A percentile compares a stretch with the other conserved stretches of the same genome.
phyloP scores from a whole-genome alignment of 2,888 invertebrate genomes.

The Seladonia tumulorum region DNA sequence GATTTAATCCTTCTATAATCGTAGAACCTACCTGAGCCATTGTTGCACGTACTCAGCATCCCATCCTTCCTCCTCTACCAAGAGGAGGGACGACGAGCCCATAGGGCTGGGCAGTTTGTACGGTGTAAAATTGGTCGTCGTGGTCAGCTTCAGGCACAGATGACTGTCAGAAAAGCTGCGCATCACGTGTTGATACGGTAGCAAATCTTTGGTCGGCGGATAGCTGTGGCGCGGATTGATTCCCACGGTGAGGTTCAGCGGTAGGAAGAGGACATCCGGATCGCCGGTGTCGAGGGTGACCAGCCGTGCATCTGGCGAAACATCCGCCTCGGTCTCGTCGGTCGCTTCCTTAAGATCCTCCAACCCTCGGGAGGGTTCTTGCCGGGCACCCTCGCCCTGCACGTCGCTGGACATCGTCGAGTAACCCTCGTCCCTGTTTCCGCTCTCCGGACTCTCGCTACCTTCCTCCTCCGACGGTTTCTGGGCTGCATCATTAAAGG shows the following conservation, averaged over 20 bases:
- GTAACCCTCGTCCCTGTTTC: slow-evolving; percentile 92
- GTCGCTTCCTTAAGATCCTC: slow-evolving; percentile 91
- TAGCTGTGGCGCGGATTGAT: slow-evolving; percentile 89
- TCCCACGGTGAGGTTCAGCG: slow-evolving; percentile 87
- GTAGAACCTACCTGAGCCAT: slow-evolving; percentile 85
- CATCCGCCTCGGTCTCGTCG: slow-evolving; percentile 88
- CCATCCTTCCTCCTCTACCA: slow-evolving; percentile 84
- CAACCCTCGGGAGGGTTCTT: slow-evolving; percentile 87
- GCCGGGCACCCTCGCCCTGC: slow-evolving; percentile 88
- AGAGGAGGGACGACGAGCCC: slow-evolving; percentile 79
- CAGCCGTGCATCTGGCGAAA: slow-evolving; percentile 84
- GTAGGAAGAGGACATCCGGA: slow-evolving; percentile 89
- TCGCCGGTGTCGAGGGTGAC: slow-evolving; percentile 87
- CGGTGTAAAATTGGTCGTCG: slow-evolving; percentile 83
- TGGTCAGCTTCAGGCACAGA: slow-evolving; percentile 89
- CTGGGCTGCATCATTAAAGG: slow-evolving; percentile 81
- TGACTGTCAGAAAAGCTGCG: slow-evolving; percentile 91
- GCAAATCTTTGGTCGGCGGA: slow-evolving; percentile 89
- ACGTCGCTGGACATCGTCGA: slow-evolving; percentile 94
- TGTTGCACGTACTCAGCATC: slow-evolving; percentile 91
- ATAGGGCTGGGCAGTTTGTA: slow-evolving; percentile 78
- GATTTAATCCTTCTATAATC: too few species aligned
- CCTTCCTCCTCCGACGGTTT: slow-evolving; percentile 88
- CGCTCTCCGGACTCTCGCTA: slow-evolving; percentile 91
- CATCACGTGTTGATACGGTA: slow-evolving; percentile 90